A percentile compares a stretch with the other conserved stretches of the same genome.
Conservation (phyloP, 2,797 vertebrate genomes). For the Pipistrellus nathusii region DNA sequence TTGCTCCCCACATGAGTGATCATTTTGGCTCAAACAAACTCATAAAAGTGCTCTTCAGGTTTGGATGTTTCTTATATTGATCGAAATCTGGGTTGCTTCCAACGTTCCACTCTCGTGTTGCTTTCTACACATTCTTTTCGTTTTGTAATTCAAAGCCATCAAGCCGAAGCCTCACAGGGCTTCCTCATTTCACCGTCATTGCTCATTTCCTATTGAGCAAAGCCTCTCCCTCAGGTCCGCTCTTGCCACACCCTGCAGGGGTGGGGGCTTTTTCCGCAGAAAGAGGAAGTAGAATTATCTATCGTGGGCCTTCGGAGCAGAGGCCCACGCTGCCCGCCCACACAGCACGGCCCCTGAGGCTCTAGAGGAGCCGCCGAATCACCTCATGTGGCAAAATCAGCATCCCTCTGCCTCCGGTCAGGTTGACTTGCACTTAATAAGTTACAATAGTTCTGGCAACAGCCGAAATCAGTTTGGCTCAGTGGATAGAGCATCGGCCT, state of each 20-base stretch:
- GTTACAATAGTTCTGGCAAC: neutral
- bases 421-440: no score
- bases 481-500: no score
- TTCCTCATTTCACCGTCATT: conserved; percentile 48
- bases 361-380: neutral
- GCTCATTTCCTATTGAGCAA: conserved; percentile 69
- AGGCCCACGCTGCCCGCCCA: neutral
- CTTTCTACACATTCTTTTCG: conserved; percentile 22
- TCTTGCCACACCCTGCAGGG: conserved; percentile 54
- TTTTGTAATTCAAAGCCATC: neutral
- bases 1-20: neutral
- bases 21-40: neutral
- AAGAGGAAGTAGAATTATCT: conserved; percentile 72
- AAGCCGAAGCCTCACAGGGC: neutral
- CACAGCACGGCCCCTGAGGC: neutral
- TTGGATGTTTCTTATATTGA: neutral
- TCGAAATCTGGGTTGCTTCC: neutral
- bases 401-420: neutral
- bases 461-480: no score
- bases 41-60: neutral
- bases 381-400: neutral
- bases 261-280: conserved; percentile 55
- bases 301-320: neutral
- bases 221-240: conserved; percentile 46
- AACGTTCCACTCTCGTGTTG: neutral